Conservation (phyloP, 2,888 invertebrate species). For the Chymomyza procnemis region DNA sequence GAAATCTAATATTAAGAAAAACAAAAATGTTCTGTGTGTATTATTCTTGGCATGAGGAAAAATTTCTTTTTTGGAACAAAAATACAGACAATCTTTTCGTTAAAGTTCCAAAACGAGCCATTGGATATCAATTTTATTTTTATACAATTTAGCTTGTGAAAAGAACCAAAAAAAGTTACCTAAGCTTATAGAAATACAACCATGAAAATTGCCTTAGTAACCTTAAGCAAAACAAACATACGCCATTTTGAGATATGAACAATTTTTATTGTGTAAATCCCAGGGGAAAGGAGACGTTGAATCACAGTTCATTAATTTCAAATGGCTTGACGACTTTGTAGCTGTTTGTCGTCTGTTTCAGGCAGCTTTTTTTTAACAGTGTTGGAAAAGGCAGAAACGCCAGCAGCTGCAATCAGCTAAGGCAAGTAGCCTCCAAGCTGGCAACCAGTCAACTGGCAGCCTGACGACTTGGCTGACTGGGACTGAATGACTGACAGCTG, state of each 20-base stretch:
- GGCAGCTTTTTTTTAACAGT: slow-evolving; percentile 10
- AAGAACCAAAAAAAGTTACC: too few relatives aligned
- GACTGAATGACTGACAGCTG: slow-evolving; percentile 36
- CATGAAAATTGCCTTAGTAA: background rate
- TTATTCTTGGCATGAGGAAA: too few relatives aligned
- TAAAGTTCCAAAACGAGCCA: too few relatives aligned
- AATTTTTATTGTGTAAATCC: background rate
- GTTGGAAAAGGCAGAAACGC: slow-evolving; percentile 24
- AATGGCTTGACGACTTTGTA: slow-evolving; percentile 38
- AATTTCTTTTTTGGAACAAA: too few relatives aligned
- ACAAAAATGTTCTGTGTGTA: too few relatives aligned
- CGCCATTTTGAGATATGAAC: background rate
- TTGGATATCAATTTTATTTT: too few relatives aligned
- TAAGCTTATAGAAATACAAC: too few relatives aligned
- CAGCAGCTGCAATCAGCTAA: background rate
- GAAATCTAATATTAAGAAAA: too few relatives aligned
- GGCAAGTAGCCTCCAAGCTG: background rate
- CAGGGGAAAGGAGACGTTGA: slow-evolving; percentile 26
- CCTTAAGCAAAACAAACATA: background rate
- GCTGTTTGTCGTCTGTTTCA: slow-evolving; percentile 32
- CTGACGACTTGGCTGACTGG: background rate
- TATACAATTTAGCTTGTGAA: too few relatives aligned
- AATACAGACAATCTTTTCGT: too few relatives aligned
- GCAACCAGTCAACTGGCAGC: slow-evolving; percentile 2
- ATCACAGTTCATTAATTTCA: slow-evolving; percentile 68